Base-by-base conservation (phyloP, 2,797 vertebrate genomes). In the Takifugu ocellatus region DNA sequence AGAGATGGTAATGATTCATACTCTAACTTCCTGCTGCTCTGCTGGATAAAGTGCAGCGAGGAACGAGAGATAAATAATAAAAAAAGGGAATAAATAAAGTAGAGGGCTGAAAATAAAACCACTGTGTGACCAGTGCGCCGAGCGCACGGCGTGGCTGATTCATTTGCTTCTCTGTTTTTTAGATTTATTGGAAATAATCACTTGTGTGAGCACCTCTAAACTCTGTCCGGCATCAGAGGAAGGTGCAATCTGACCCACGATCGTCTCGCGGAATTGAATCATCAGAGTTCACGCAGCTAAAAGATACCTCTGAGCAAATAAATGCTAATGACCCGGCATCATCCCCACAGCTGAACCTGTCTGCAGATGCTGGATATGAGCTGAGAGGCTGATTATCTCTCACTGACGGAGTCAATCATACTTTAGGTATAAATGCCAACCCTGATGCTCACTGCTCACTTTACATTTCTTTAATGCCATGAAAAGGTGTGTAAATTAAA, bases 321-420 rank as follows among this genome's bases (percentile, higher is more conserved):
- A 80, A 84, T 60, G 66, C 69, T 68, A 72, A 80, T 75, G 62
- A 76, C 74, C 58, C 12, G 8, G 26, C 44, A 64, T 52, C 62
- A 56, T 64, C 48, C 42, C 47, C 66, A 71, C 58, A 62, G 65
- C 66, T 67, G 70, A 76, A 61, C 75, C 49, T 67, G 55, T 73
- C 70, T 67, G 59, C 46, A 24, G n/a, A 57, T 31, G 52, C n/a
- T 49, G 53, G 62, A 61, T 21, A 16, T 48, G 48, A 74, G 54
- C 55, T 14, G 11, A 5, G 11, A 48, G 24, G 42, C 9, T 49
- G 25, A 24, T 62, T 33, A 54, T 51, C 44, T 65, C 49, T 61
- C 25, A 53, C 2, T 44, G 47, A 63, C 21, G 63, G 21, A 63
- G 47, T 61, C 31, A 33, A 33, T 33, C 42, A 51, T 12, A 14